Evolutionary conservation across 2,888 invertebrate species (phyloP), one percentile per base, ranked within the genome.

Genomic region (Tetranychus piercei): DNA sequence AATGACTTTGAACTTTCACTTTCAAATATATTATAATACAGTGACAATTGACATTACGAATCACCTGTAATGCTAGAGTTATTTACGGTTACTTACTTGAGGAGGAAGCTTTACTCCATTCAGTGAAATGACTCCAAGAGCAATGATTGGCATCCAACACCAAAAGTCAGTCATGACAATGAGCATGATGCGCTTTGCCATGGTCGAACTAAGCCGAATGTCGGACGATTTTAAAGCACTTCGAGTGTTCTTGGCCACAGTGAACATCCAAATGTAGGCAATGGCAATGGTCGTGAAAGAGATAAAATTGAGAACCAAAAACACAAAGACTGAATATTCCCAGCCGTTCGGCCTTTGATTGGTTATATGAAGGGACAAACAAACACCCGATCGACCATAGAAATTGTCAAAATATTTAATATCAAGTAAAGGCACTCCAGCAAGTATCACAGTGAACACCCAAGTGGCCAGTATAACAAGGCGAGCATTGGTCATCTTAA

Each of bases 251-350:
- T 85, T 86, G 77, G 89, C 87, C 75, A 87, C 88, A 71, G 85
- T 81, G 77, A 88, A 87, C 82, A 89, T 85, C 1, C 86, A 86
- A 8, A 84, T 82, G 80, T 89, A 89, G 0, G 86, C 84, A 75
- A 85, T 71, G 22, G 78, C 75, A n/a, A 81, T 81, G 72, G 79
- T 45, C 11, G 79, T 73, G 70, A 79, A 78, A 18, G 79, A 78
- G 45, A 85, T 79, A 11, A 86, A 83, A 81, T 89, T 89, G 22
- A 89, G 81, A 20, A 88, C 88, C 45, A 89, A 82, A 79, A 88
- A 88, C 77, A 89, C 85, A 79, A 88, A 87, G 0, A 88, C 86
- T 1, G 88, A 88, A 80, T 88, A 89, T 80, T 88, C 84, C 88
- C 88, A 89, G 20, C 89, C 89, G 43, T 86, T 79, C 1, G 86